Evolutionary conservation across 2,113 vertebrate genomes (phyloP), one percentile per base, ranked within the genome.

Genomic region (Meriones unguiculatus): DNA sequence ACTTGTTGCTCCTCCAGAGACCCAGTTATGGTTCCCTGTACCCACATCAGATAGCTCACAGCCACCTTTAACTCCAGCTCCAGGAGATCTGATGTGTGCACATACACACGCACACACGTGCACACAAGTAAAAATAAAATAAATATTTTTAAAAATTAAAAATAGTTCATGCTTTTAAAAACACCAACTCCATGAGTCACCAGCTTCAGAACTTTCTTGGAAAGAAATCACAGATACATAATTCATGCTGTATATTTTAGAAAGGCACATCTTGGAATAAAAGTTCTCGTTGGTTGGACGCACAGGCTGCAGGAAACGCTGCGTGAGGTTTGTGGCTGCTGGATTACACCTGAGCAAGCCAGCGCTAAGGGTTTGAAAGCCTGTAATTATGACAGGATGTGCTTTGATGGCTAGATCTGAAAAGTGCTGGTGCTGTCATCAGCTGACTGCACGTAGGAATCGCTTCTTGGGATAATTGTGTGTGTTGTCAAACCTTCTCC

Each of bases 391-490:
- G 67, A 89, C 84, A 3, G n/a, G 35, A 20, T 38, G 64, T 8
- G 78, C 73, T 94, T 82, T 94, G 93, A 82, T 96, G 72, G 35
- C 88, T 76, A 35, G 75, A 92, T 88, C 73, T 91, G 94, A 85
- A 75, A 91, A 77, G 62, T 85, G 28, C 77, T 13, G 62, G 24
- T 70, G 30, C 90, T 52, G 32, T 46, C 94, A 13, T 69, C 96
- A 81, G 87, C 92, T 69, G 81, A 24, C 32, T 30, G 96, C 54
- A 73, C 84, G 70, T 80, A 59, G 91, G 89, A 70, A 57, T 82
- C 28, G 59, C 24, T 52, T 65, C 92, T 35, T 20, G 72, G 91
- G 73, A 52, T 84, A 73, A 77, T 80, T 69, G 59, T 76, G 84
- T 38, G 8, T 92, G 90, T 85, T 85, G 75, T 92, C 85, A 90